These are phyloP conservation scores for Halocynthia aurantium DNA, from an alignment of 23 tunicate genomes.

Conservation along the genomic window DNA sequence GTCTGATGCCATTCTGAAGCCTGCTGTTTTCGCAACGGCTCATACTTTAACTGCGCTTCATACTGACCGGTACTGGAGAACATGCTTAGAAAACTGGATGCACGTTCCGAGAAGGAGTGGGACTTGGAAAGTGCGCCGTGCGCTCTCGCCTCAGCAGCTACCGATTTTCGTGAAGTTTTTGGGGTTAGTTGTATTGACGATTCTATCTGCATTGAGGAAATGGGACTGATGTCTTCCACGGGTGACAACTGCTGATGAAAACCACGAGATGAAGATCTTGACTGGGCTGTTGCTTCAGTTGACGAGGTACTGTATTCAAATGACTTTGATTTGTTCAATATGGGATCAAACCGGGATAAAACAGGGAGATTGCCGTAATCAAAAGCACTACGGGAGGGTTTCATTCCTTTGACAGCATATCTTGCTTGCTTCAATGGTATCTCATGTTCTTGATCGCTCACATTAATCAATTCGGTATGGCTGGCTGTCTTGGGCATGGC, in stretches of 20 bases:
- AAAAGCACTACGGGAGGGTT: neutral
- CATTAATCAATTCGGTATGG: neutral
- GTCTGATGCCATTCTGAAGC: conserved; percentile 29
- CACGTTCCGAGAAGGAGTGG: neutral
- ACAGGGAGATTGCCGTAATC: neutral
- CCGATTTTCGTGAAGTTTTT: neutral
- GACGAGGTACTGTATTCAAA: neutral
- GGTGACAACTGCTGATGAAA: neutral
- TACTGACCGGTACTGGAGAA: conserved; percentile 11
- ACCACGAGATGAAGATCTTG: neutral
- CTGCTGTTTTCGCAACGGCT: conserved; percentile 29
- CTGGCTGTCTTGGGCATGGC: neutral
- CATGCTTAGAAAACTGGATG: neutral
- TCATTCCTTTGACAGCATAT: neutral
- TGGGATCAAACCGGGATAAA: neutral
- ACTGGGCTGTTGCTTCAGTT: neutral
- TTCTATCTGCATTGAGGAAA: neutral
- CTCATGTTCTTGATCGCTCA: neutral
- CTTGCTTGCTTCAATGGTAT: neutral
- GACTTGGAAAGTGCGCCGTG: conserved; percentile 1
- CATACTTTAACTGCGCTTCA: conserved; percentile 22
- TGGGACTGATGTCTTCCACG: neutral
- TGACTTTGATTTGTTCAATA: neutral
- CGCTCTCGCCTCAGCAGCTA: neutral
- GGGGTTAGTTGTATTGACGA: neutral